Conservation (phyloP, 2,888 invertebrate species). For the Cataglyphis rosenhaueri region DNA sequence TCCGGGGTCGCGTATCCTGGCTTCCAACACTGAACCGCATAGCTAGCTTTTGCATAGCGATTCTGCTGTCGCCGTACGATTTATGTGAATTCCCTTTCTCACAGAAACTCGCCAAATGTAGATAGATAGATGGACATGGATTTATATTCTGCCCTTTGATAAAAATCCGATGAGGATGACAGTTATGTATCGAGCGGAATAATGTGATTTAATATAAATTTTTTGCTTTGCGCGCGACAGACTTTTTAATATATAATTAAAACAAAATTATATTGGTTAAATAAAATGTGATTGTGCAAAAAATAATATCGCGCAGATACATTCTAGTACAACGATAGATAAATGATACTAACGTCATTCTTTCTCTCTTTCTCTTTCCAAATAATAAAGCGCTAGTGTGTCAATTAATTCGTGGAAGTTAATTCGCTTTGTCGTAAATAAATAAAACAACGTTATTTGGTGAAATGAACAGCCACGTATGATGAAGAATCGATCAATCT, state of each 20-base stretch:
- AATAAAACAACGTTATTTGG: constrained; percentile 24
- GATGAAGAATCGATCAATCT: constrained; percentile 35
- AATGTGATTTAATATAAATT: neutral
- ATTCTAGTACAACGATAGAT: neutral
- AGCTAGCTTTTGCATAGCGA: constrained; percentile 74
- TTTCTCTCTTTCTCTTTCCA: neutral
- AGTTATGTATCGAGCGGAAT: neutral
- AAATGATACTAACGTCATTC: neutral
- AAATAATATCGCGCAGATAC: neutral
- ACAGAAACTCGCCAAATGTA: neutral
- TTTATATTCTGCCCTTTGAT: constrained; percentile 12
- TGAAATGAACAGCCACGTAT: constrained; percentile 9
- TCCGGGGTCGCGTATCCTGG: constrained; percentile 35
- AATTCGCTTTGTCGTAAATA: constrained; percentile 7
- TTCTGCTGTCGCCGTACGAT: constrained; percentile 70
- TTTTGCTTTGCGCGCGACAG: neutral
- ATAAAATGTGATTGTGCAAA: neutral
- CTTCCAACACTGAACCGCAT: constrained; percentile 39
- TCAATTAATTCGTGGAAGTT: neutral
- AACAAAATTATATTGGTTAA: neutral
- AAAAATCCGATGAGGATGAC: neutral
- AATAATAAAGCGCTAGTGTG: neutral
- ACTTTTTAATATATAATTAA: neutral
- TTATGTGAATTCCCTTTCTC: constrained; percentile 59
- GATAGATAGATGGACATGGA: constrained; percentile 30